Percentiles rank a stretch among this genome's conserved stretches.
Conservation (phyloP, 2,888 invertebrate genomes). For the Thymelicus lineola region DNA sequence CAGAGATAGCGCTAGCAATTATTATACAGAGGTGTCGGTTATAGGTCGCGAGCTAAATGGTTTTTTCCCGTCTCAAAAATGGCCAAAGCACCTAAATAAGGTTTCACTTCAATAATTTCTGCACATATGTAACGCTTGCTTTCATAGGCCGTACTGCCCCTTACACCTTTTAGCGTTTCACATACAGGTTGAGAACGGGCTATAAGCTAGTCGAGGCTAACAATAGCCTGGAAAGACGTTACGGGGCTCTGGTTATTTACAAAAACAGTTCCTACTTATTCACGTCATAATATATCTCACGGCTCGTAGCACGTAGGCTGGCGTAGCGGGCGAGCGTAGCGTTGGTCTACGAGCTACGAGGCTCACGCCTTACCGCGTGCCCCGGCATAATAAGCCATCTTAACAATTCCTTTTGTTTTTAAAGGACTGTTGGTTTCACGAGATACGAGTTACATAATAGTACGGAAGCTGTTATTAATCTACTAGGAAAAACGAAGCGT, state of each 20-base stretch:
- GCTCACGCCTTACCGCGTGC: slow-evolving; percentile 56
- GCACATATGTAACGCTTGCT: too few species aligned
- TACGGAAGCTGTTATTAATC: not conserved
- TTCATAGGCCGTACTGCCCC: not conserved
- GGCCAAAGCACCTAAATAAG: too few species aligned
- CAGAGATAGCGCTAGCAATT: too few species aligned
- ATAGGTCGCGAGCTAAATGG: too few species aligned
- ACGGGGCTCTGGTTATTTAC: slow-evolving; percentile 54
- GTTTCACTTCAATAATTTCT: too few species aligned
- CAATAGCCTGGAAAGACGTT: slow-evolving; percentile 45
- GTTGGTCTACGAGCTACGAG: slow-evolving; percentile 56
- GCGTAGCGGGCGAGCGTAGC: slow-evolving; percentile 50
- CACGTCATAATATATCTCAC: slow-evolving; percentile 12
- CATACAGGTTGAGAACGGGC: slow-evolving; percentile 8
- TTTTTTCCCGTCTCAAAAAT: too few species aligned
- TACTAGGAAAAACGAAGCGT: too few species aligned
- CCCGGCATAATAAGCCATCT: slow-evolving; percentile 66
- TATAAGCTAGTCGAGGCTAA: slow-evolving; percentile 19
- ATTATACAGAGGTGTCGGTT: too few species aligned
- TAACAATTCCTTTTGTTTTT: slow-evolving; percentile 57
- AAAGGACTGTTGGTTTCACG: slow-evolving; percentile 40
- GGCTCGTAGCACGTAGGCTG: slow-evolving; percentile 33
- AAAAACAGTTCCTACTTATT: slow-evolving; percentile 34
- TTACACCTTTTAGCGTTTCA: not conserved
- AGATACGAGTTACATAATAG: slow-evolving; percentile 9